These are phyloP conservation scores for Crotalus viridis DNA, from an alignment of 2,113 vertebrate species.

Conservation along the genomic window DNA sequence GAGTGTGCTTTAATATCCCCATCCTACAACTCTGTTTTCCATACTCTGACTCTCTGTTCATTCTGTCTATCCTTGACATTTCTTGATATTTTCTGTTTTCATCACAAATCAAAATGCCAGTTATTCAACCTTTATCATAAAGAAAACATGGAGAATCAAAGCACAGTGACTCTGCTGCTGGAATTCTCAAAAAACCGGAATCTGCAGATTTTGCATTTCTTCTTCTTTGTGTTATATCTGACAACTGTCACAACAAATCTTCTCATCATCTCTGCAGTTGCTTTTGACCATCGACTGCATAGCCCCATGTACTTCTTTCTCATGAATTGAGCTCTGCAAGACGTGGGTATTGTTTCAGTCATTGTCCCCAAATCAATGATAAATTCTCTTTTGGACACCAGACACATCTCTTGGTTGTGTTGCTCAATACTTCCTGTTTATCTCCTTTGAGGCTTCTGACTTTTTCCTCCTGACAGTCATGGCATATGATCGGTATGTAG, in stretches of 20 bases:
- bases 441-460: background rate
- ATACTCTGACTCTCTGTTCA: too few relatives aligned
- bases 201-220: background rate
- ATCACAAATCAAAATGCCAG: background rate
- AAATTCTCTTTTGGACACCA: background rate
- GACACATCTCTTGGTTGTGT: background rate
- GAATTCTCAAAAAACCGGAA: constrained; percentile 16
- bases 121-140: background rate
- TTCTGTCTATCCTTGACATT: too few relatives aligned
- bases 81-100: background rate
- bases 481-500: background rate
- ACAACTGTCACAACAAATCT: background rate
- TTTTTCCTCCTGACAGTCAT: background rate
- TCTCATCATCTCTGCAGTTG: background rate
- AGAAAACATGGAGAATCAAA: background rate
- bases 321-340: background rate
- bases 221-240: background rate
- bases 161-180: constrained; percentile 1
- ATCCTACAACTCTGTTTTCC: too few relatives aligned
- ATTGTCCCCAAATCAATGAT: background rate
- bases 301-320: constrained; percentile 8
- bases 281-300: background rate
- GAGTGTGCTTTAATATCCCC: too few relatives aligned
- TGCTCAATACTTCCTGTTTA: too few relatives aligned
- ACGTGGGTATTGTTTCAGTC: background rate